phyloP scores from a whole-genome alignment of 2,113 vertebrate genomes.

The Sclerurus mexicanus region DNA sequence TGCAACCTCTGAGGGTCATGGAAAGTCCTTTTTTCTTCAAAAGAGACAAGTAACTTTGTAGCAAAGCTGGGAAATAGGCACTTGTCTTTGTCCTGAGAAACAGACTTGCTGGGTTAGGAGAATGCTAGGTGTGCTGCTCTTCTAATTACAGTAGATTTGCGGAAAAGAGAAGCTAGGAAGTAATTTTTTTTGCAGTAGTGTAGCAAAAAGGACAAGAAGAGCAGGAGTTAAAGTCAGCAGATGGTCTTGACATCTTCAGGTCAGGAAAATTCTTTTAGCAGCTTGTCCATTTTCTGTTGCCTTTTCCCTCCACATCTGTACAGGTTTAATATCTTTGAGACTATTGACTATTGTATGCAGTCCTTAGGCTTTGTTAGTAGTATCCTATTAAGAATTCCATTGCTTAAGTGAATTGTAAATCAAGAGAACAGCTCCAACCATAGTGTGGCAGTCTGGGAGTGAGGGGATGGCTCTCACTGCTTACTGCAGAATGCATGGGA shows the following conservation, averaged over 20 bases:
- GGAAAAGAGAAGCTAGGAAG: neutral
- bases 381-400: neutral
- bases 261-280: neutral
- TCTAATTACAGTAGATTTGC: neutral
- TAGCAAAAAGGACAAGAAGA: neutral
- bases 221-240: neutral
- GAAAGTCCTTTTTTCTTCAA: neutral
- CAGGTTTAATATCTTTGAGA: neutral
- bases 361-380: neutral
- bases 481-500: neutral
- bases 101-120: neutral
- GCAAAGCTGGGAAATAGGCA: neutral
- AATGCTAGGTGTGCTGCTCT: neutral
- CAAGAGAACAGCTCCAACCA: neutral
- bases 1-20: neutral
- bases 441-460: neutral
- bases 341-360: fast-evolving
- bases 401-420: neutral
- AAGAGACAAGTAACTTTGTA: neutral
- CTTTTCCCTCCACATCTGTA: neutral
- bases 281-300: neutral
- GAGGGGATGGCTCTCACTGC: fast-evolving
- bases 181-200: neutral
- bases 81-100: neutral
- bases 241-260: neutral